Conservation (phyloP, 2,797 vertebrate species). For the Pseudochirops cupreus region DNA sequence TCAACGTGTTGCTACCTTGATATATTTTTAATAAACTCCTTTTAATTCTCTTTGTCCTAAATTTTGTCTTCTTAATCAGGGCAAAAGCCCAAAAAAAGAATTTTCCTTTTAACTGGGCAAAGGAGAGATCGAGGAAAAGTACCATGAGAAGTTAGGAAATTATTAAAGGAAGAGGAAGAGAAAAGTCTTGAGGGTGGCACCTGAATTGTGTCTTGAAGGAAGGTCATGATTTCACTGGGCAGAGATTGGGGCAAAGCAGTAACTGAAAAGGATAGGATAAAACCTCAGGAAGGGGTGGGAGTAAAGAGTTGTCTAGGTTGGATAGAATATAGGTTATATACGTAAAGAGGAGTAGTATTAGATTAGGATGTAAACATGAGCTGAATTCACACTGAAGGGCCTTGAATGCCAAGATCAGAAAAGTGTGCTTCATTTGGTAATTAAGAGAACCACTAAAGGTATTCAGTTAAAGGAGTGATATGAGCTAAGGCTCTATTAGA, state of each 20-base stretch:
- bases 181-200: background rate
- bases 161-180: background rate
- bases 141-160: background rate
- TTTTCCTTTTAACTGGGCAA: background rate
- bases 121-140: background rate
- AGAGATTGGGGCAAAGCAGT: background rate
- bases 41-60: background rate
- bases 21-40: background rate
- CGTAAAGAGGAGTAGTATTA: background rate
- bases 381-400: background rate
- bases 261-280: background rate
- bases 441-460: background rate
- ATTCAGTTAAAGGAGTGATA: background rate
- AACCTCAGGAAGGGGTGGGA: rapidly evolving
- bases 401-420: background rate
- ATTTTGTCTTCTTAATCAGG: background rate
- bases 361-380: background rate
- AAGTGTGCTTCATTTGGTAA: background rate
- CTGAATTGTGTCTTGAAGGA: background rate
- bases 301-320: background rate
- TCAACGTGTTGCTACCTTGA: background rate
- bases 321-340: background rate
- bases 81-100: background rate
- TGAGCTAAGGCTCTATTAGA: background rate
- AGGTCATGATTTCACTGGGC: background rate